phyloP scores from a whole-genome alignment of 2,797 vertebrate species.

The Chrosomus eos region DNA sequence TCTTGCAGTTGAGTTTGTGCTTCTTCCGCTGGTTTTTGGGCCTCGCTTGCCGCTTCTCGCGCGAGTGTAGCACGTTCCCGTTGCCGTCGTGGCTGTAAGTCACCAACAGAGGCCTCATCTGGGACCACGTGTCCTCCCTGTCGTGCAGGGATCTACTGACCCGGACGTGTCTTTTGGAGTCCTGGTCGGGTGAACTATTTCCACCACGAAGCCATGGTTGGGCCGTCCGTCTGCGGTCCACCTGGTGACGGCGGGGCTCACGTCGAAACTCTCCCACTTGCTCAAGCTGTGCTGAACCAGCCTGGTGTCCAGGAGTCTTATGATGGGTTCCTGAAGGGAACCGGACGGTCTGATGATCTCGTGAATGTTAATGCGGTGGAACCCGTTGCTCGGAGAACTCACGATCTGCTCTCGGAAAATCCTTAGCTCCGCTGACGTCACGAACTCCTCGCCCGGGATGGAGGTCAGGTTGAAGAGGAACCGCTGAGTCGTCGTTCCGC shows the following conservation, averaged over 20 bases:
- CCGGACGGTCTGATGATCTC: constrained; percentile 89
- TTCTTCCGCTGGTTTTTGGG: constrained; percentile 88
- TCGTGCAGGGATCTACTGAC: constrained; percentile 95
- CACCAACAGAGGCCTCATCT: constrained; percentile 92
- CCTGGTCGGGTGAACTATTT: constrained; percentile 88
- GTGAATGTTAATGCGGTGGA: constrained; percentile 97
- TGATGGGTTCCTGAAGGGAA: constrained; percentile 82
- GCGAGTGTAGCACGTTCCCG: constrained; percentile 89
- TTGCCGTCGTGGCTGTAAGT: constrained; percentile 96
- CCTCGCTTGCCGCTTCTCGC: constrained; percentile 91
- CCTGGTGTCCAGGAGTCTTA: constrained; percentile 95
- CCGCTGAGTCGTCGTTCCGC: constrained; percentile 88
- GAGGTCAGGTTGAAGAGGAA: constrained; percentile 98
- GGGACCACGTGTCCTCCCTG: constrained; percentile 91
- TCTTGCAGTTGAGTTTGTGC: constrained; percentile 92
- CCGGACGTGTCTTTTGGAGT: constrained; percentile 86
- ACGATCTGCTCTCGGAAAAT: constrained; percentile 93
- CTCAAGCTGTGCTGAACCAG: constrained; percentile 92
- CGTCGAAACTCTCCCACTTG: constrained; percentile 97
- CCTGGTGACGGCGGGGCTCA: constrained; percentile 91
- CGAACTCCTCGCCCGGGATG: constrained; percentile 88
- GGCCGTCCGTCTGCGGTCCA: constrained; percentile 89
- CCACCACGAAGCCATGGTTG: constrained; percentile 95
- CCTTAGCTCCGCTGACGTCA: constrained; percentile 96
- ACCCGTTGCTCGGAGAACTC: constrained; percentile 69